A percentile compares a stretch with the other conserved stretches of the same genome.
phyloP scores from a whole-genome alignment of 1,140 invertebrate genomes.

The roundworm (Caenorhabditis elegans) region WBcel235 BX284605.5:5687001-5687500 shows the following conservation, averaged over 20 bases:
- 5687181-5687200: not conserved
- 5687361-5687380: too few species aligned
- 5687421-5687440: not conserved
- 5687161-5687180: not conserved
- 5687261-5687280: not conserved
- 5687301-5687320: not conserved
- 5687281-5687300: not conserved
- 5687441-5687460: not conserved
- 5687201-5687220: not conserved
- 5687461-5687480: too few species aligned
- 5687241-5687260: too few species aligned
- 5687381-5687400: not conserved
- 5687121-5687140: not conserved
- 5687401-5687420: not conserved
- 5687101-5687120: not conserved
- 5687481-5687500: too few species aligned
- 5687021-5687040: conserved; percentile 51
- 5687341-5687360: not conserved
- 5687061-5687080: conserved; percentile 28
- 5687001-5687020: conserved; percentile 70
- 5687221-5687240: not conserved
- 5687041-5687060: conserved; percentile 51
- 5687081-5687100: not conserved
- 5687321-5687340: not conserved
- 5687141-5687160: conserved; percentile 3